Evolutionary conservation across 2,797 vertebrate genomes (phyloP), one percentile per base, ranked within the genome.

Genomic region (Propithecus perrieri): DNA sequence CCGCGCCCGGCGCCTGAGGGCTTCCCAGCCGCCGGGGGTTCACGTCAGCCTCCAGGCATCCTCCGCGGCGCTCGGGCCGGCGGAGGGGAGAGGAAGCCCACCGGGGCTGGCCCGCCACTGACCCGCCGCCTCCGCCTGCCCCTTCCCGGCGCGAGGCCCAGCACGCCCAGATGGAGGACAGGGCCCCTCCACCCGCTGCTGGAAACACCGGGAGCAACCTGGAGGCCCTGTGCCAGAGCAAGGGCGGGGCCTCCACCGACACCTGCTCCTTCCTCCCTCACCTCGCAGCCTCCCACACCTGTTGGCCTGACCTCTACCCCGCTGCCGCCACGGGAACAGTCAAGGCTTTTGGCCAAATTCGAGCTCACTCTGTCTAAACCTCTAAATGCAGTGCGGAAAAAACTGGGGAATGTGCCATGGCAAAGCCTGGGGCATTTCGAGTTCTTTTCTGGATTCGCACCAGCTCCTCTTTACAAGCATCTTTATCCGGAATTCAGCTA

Each of bases 251-350:
- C 38, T 72, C 63, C 81, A 6, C 24, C 11, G 13, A 75, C 93
- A 96, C 96, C 97, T 94, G 96, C 74, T 35, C n/a, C 33, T n/a
- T 69, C 67, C 35, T 79, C 50, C 46, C 17, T 71, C 10, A n/a
- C 74, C 69, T 41, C 7, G 48, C 74, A 22, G 75, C 72, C 78
- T 48, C 81, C 74, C 94, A 33, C 96, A 80, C 93, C 95, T 84
- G 89, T 81, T 43, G 71, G 38, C 22, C 83, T 88, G 59, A 90
- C 80, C 65, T 71, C 57, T 26, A 1, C 38, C 79, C 28, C 1
- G 80, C 55, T 24, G 81, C 79, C 71, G 2, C 72, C 61, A 3
- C 10, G 26, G 87, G 30, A 38, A 5, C 59, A 8, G 50, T n/a
- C 92, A 12, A 53, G 74, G 61, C 78, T 87, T 48, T 53, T 4